Evolutionary conservation across 2,797 vertebrate species (phyloP), one percentile per base, ranked within the genome.

Genomic region (Nyctibius grandis): DNA sequence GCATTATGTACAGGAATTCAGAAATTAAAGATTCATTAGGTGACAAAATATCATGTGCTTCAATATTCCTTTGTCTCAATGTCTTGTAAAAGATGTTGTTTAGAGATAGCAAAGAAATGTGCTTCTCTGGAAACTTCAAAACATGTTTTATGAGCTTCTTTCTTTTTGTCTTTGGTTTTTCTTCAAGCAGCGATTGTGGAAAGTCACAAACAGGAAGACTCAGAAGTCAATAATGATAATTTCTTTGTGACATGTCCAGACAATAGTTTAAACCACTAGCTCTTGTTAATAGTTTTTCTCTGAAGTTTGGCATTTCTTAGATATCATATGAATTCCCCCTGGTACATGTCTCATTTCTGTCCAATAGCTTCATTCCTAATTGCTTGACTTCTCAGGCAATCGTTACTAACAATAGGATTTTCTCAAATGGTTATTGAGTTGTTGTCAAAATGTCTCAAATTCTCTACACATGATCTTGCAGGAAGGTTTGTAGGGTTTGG

Each of bases 351-450:
- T 97, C 12, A 74, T 95, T 88, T 94, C 54, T 93, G 34, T 85
- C 25, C 22, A 53, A 51, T 64, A 89, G 42, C 33, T 88, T 78
- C 0, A 87, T 68, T 93, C 51, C 70, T 92, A 97, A 93, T 95
- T 94, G 59, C 63, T 82, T 67, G 56, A 83, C 25, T 92, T 76
- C 81, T 38, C 22, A 67, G 79, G 16, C 48, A 87, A 64, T 94
- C 28, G 4, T 91, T 94, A 76, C 48, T 42, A 59, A 54, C 79
- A 75, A 67, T 40, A 93, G n/a, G 20, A 80, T 68, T 95, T 80
- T 92, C 73, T 94, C 47, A 96, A 96, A 93, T 86, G 40, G 15
- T 57, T 94, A 91, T 81, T 85, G 93, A 92, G 25, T 93, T 92
- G 36, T 72, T 67, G 42, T 95, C 75, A 88, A 73, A 95, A 80